Base-by-base conservation (phyloP, 1,140 invertebrate species). In the Leptinotarsa defecta region DNA sequence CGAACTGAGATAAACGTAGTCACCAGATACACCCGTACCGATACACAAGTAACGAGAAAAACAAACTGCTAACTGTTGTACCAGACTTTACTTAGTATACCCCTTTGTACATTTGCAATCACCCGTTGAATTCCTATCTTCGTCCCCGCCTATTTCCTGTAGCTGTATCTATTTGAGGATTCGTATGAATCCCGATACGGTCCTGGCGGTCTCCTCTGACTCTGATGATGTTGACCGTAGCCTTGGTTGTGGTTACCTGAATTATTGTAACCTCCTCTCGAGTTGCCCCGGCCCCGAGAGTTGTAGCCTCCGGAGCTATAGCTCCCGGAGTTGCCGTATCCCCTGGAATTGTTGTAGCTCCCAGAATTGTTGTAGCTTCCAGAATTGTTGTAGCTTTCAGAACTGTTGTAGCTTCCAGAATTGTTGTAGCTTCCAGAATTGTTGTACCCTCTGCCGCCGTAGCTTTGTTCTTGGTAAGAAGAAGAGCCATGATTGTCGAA, bases 121-220 rank as follows among this genome's bases (percentile, higher is more conserved):
- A 43, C 34, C 34, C 8, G 34, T 43, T 43, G 34, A 43, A 43
- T 43, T 43, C 34, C 8, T 43, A 43, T 43, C 34, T 43, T 19
- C 52, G n/a, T 8, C n/a, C 52, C 4, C 52, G 15, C 52, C 17
- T 57, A 57, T 57, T 19, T 57, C n/a, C 52, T 19, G n/a, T 57
- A 57, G n/a, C 52, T 57, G 17, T 82, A 81, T 71, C 77, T 79
- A 62, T 82, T 83, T 20, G 72, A 6, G 48, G 71, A 68, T 48
- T 74, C 78, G 67, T 79, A 84, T 76, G 77, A 71, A 70, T 84
- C 81, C 43, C 77, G 78, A 65, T 83, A 82, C 1, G 83, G 82
- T 27, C 83, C 83, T n/a, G 80, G 80, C n/a, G 75, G 71, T 74
- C 82, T 76, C 4, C 74, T 70, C 4, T 77, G 49, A 57, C 62